These are phyloP conservation scores for Ciconia boyciana DNA, from an alignment of 2,113 vertebrate species.

Conservation along the genomic window DNA sequence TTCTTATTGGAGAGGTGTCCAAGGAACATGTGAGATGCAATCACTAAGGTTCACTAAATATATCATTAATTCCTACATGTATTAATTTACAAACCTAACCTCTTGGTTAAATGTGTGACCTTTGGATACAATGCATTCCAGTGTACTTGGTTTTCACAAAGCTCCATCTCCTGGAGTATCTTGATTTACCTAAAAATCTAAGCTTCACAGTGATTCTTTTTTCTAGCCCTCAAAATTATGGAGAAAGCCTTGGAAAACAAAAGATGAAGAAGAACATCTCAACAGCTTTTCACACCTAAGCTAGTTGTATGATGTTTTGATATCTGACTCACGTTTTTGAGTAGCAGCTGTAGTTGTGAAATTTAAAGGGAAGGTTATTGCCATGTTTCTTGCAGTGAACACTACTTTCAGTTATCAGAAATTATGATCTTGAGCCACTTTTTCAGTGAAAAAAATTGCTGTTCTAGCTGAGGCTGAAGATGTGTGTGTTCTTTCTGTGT, in stretches of 20 bases:
- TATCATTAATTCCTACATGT: neutral
- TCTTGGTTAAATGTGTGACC: neutral
- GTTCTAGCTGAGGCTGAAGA: neutral
- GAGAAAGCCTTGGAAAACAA: neutral
- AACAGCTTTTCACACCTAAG: neutral
- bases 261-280: neutral
- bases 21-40: neutral
- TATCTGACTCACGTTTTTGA: neutral
- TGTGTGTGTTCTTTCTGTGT: neutral
- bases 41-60: neutral
- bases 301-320: neutral
- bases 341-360: neutral
- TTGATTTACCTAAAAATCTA: neutral
- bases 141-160: neutral
- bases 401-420: neutral
- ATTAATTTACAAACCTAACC: neutral
- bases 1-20: neutral
- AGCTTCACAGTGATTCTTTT: neutral
- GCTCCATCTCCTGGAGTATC: neutral
- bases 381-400: neutral
- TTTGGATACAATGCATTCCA: neutral
- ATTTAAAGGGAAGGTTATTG: neutral
- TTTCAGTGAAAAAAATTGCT: neutral
- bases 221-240: neutral
- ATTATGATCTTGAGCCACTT: neutral